phyloP scores from a whole-genome alignment of 2,797 vertebrate species.

The Staurois parvus region DNA sequence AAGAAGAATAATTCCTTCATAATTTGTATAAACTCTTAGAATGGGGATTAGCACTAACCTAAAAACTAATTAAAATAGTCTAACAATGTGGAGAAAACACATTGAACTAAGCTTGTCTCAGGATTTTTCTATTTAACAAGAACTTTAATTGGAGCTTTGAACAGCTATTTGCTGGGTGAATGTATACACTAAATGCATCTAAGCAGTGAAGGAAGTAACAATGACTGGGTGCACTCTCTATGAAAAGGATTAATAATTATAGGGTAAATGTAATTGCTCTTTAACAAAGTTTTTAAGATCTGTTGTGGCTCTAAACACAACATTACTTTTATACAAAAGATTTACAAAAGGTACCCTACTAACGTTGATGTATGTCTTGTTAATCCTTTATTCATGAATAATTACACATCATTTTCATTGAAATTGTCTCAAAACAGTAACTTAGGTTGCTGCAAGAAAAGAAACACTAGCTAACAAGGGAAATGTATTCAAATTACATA shows the following conservation, averaged over 20 bases:
- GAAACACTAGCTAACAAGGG: too few species aligned
- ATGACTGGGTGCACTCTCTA: not conserved
- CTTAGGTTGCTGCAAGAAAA: not conserved
- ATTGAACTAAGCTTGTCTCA: not conserved
- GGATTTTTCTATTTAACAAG: not conserved
- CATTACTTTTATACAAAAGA: not conserved
- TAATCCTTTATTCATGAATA: not conserved
- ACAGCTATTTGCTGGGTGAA: not conserved
- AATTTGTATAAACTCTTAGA: not conserved
- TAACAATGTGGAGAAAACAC: not conserved
- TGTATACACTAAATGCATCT: constrained; percentile 1
- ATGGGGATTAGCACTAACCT: not conserved
- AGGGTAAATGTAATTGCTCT: not conserved
- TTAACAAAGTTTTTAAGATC: not conserved
- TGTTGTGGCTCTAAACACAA: not conserved
- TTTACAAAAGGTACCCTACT: not conserved
- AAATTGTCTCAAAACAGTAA: not conserved
- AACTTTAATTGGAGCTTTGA: not conserved
- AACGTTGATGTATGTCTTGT: not conserved
- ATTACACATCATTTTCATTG: not conserved
- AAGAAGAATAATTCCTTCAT: not conserved
- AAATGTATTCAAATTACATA: too few species aligned
- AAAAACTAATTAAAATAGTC: not conserved
- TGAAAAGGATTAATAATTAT: constrained; percentile 8
- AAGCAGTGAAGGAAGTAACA: not conserved